A percentile compares a stretch with the other conserved stretches of the same genome.
Evolutionary conservation across 2,888 invertebrate genomes (phyloP).

Genomic region (Aphidoletes aphidimyza): DNA sequence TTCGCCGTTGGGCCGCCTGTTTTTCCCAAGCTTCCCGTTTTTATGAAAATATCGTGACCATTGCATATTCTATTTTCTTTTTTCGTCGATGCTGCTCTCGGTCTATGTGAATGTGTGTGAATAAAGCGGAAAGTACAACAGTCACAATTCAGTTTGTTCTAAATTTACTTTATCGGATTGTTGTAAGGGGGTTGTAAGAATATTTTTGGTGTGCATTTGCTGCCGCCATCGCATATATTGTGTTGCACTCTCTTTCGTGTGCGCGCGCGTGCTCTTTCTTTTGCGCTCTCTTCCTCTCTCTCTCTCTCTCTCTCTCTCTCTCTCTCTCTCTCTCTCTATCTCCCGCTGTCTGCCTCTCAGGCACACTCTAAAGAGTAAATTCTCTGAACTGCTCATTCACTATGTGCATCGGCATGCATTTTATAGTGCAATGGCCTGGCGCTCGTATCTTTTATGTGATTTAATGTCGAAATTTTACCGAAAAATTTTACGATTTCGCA

Average conservation of each 20-base stretch:
- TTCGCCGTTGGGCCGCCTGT: slow-evolving; percentile 6
- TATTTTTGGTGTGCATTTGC: neutral
- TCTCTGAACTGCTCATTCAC: neutral
- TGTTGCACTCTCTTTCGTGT: too few species aligned
- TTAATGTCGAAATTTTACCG: neutral
- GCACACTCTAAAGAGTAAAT: neutral
- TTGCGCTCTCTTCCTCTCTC: neutral
- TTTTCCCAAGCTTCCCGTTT: neutral
- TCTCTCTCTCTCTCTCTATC: neutral
- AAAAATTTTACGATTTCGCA: slow-evolving; percentile 39
- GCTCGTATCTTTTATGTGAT: neutral
- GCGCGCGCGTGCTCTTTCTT: neutral
- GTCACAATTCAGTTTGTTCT: slow-evolving; percentile 49
- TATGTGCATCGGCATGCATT: neutral
- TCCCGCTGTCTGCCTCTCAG: too few species aligned
- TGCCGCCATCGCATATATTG: neutral
- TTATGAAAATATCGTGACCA: neutral
- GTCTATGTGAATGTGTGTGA: slow-evolving; percentile 3
- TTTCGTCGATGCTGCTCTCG: neutral
- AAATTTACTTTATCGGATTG: slow-evolving; percentile 44
- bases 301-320: too few species aligned
- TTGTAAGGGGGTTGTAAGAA: slow-evolving; percentile 23
- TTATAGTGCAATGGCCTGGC: neutral
- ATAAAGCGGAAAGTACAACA: slow-evolving; percentile 18
- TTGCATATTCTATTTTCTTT: neutral